Evolutionary conservation across 2,113 vertebrate genomes (phyloP).

Genomic region (Cheirogaleus medius): DNA sequence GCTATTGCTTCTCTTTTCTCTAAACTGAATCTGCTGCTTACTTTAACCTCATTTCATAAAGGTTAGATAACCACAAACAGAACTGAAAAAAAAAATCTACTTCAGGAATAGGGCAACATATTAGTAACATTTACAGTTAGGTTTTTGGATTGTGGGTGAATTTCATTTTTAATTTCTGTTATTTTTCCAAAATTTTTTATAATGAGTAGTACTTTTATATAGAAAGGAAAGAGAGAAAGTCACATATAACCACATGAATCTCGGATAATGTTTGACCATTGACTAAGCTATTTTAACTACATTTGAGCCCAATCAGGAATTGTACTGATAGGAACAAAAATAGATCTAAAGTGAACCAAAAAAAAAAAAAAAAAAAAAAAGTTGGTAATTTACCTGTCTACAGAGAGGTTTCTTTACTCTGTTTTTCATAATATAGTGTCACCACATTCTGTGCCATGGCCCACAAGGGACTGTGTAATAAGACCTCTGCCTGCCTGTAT

Average conservation of each 20-base stretch:
- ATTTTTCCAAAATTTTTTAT: neutral
- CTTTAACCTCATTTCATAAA: slow-evolving; percentile 38
- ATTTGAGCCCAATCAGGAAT: slow-evolving; percentile 6
- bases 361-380: neutral
- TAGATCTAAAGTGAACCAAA: neutral
- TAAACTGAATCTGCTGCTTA: neutral
- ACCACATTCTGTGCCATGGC: neutral
- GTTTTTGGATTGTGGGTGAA: neutral
- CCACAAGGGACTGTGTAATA: too few species aligned
- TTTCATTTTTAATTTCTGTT: neutral
- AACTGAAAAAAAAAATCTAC: neutral
- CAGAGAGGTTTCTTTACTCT: neutral
- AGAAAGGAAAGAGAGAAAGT: neutral
- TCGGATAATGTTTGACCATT: neutral
- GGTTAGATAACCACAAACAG: neutral
- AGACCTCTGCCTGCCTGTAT: neutral
- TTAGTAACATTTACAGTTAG: neutral
- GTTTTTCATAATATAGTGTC: neutral
- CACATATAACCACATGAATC: neutral
- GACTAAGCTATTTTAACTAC: slow-evolving; percentile 37
- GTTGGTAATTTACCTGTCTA: neutral
- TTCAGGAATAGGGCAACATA: neutral
- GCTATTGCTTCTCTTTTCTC: neutral
- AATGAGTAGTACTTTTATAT: neutral
- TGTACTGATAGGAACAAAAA: neutral